phyloP scores from a whole-genome alignment of 2,113 vertebrate genomes.

The Loxodonta africana region DNA sequence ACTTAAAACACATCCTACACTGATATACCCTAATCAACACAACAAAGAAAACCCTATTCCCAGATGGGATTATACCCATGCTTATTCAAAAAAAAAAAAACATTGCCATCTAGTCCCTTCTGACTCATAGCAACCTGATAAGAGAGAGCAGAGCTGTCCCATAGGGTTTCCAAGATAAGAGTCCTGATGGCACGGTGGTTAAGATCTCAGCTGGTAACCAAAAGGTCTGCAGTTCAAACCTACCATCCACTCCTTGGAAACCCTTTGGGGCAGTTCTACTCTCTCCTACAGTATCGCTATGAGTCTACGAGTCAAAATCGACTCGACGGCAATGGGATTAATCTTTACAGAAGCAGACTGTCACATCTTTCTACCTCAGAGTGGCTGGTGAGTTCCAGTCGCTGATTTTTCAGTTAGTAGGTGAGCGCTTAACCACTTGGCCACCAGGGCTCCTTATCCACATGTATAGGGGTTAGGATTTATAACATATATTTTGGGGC shows the following conservation, averaged over 20 bases:
- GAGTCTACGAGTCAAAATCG: no score
- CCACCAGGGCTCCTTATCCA: not conserved
- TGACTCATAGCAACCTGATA: not conserved
- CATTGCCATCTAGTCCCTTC: not conserved
- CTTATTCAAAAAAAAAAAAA: no score
- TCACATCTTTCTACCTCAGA: not conserved
- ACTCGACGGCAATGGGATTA: no score
- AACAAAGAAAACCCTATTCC: not conserved
- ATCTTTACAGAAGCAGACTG: not conserved
- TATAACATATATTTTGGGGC: not conserved
- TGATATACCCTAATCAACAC: no score
- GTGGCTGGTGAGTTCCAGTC: not conserved
- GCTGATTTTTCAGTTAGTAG: not conserved
- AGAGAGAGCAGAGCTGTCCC: no score
- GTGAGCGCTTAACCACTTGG: no score
- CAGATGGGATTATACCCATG: not conserved
- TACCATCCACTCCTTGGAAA: no score
- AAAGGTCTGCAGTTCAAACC: no score
- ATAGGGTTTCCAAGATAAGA: not conserved
- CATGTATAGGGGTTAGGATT: not conserved
- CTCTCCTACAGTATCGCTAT: no score
- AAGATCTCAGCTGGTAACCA: no score
- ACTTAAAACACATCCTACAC: not conserved
- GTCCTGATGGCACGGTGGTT: no score
- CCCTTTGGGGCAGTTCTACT: no score